phyloP scores from a whole-genome alignment of 2,797 vertebrate genomes.

The Propithecus perrieri region DNA sequence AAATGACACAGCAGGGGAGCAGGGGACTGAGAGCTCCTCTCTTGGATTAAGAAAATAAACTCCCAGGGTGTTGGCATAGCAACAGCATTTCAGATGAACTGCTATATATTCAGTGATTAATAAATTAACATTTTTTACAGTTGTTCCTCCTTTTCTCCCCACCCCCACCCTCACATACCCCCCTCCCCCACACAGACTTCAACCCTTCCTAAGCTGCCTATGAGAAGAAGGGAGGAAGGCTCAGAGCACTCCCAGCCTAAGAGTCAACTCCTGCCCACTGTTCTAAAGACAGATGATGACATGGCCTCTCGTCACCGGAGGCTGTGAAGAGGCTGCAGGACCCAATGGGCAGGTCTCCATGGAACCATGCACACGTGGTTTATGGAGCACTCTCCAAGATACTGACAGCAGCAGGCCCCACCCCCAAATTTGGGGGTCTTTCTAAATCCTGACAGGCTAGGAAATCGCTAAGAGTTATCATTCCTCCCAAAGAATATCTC shows the following conservation, averaged over 20 bases:
- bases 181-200: not conserved
- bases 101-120: slow-evolving; percentile 90
- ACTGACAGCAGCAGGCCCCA: no score
- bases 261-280: not conserved
- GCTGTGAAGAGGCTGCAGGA: no score
- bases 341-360: not conserved
- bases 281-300: not conserved
- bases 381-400: fast-evolving
- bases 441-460: not conserved
- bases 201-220: slow-evolving; percentile 54
- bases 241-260: fast-evolving
- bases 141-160: slow-evolving; percentile 82
- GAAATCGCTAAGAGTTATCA: not conserved
- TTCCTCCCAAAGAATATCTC: not conserved
- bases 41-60: slow-evolving; percentile 98
- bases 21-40: slow-evolving; percentile 94
- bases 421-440: not conserved
- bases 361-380: fast-evolving
- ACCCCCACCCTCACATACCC: not conserved
- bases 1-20: slow-evolving; percentile 91
- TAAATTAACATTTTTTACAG: slow-evolving; percentile 92
- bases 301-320: not conserved
- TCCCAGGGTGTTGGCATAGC: slow-evolving; percentile 98
- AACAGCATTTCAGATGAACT: slow-evolving; percentile 94
- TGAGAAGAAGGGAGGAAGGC: not conserved